Evolutionary conservation across 1,140 invertebrate genomes (phyloP).

Genomic region (Whitmania pigra): DNA sequence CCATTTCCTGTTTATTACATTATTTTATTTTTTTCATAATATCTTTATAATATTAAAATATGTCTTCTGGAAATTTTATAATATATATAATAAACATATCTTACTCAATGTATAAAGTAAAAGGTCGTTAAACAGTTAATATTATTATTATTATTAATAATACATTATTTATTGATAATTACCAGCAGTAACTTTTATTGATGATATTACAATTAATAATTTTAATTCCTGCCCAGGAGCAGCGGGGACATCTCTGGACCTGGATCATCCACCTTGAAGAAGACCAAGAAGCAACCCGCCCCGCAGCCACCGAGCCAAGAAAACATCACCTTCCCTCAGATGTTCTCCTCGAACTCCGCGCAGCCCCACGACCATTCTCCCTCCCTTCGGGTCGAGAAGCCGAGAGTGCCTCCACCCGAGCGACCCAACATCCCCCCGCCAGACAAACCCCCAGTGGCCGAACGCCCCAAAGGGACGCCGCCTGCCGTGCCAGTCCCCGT

Average conservation of each 20-base stretch:
- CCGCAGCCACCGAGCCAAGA: neutral
- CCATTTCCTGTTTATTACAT: too few relatives aligned
- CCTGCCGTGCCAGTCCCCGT: neutral
- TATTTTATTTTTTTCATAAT: too few relatives aligned
- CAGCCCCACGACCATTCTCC: neutral
- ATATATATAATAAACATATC: too few relatives aligned
- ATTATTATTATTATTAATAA: neutral
- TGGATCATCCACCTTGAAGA: neutral
- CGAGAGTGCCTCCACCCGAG: neutral
- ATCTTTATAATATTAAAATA: too few relatives aligned
- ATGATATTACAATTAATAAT: neutral
- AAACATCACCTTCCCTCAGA: slow-evolving; percentile 1
- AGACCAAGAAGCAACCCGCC: neutral
- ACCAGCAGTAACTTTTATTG: neutral
- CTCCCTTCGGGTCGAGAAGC: neutral
- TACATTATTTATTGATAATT: neutral
- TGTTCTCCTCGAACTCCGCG: neutral
- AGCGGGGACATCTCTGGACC: neutral
- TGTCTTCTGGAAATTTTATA: too few relatives aligned
- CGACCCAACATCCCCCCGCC: neutral
- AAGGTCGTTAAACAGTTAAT: neutral
- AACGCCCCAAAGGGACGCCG: neutral
- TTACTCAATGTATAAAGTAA: too few relatives aligned
- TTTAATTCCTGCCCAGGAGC: neutral
- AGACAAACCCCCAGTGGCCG: neutral